Conservation (phyloP, 1,140 invertebrate species). For the Diuraphis noxia region DNA sequence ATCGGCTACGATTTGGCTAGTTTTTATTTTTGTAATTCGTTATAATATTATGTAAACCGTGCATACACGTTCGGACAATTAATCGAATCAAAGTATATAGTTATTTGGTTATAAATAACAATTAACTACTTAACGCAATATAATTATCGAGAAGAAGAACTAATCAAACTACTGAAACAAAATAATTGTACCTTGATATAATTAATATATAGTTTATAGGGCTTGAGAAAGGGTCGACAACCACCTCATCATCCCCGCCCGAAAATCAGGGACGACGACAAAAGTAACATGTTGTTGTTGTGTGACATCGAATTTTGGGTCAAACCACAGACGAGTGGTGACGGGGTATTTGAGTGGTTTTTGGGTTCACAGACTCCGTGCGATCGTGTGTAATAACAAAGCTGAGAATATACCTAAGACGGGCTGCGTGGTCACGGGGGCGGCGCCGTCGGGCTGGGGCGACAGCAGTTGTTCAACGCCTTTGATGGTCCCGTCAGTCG, state of each 20-base stretch:
- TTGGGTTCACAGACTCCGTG: background rate
- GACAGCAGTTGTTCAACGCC: constrained; percentile 16
- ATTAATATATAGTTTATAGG: background rate
- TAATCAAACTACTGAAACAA: background rate
- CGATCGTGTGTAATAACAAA: background rate
- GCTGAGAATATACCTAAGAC: background rate
- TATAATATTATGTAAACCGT: background rate
- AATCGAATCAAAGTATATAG: background rate
- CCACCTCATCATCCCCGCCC: background rate
- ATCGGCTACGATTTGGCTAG: no score
- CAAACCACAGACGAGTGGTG: background rate
- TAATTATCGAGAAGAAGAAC: background rate
- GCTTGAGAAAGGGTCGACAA: background rate
- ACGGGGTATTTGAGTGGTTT: background rate
- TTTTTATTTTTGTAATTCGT: background rate
- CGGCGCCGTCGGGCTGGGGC: background rate
- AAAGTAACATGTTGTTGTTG: no score
- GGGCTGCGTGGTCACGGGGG: background rate
- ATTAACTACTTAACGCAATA: no score
- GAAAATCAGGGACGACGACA: background rate
- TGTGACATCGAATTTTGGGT: background rate
- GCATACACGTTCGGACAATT: accelerated
- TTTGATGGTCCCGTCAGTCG: constrained; percentile 5
- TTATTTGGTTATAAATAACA: background rate
- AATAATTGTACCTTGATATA: background rate